phyloP scores from a whole-genome alignment of 2,888 invertebrate genomes.

The Cenopis cana region DNA sequence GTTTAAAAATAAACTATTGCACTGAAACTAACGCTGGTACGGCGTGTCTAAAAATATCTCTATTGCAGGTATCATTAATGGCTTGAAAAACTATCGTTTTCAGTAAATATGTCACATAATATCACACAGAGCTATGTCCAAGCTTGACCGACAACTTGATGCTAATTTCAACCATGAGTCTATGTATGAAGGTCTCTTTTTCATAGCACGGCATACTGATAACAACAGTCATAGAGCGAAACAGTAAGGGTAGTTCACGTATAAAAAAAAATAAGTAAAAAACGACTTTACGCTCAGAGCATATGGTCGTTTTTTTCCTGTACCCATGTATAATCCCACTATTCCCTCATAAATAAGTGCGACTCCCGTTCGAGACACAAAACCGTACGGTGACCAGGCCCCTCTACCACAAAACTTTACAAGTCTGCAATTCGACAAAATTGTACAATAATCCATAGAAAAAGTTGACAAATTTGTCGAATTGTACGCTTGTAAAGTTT shows the following conservation, averaged over 20 bases:
- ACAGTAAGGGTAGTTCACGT: too few species aligned
- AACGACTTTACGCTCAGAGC: too few species aligned
- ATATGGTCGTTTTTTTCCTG: too few species aligned
- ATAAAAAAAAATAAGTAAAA: too few species aligned
- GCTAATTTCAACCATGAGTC: neutral
- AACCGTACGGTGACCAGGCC: neutral
- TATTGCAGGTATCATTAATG: constrained; percentile 35
- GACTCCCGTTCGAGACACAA: neutral
- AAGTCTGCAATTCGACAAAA: too few species aligned
- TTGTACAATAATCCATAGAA: too few species aligned
- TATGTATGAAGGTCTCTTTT: neutral
- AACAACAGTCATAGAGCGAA: too few species aligned
- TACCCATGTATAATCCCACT: too few species aligned
- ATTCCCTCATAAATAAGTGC: too few species aligned
- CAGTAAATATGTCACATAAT: neutral
- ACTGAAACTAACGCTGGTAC: constrained; percentile 47
- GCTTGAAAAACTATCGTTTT: constrained; percentile 31
- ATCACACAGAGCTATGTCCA: constrained; percentile 5
- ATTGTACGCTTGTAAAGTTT: too few species aligned
- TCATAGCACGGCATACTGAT: neutral
- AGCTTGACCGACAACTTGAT: neutral
- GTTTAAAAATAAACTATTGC: constrained; percentile 48
- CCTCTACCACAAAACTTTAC: too few species aligned
- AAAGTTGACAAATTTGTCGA: too few species aligned
- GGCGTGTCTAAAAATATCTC: constrained; percentile 38